A percentile compares a stretch with the other conserved stretches of the same genome.
Evolutionary conservation across 2,113 vertebrate species (phyloP).

Genomic region (Entomyzon cyanotis): DNA sequence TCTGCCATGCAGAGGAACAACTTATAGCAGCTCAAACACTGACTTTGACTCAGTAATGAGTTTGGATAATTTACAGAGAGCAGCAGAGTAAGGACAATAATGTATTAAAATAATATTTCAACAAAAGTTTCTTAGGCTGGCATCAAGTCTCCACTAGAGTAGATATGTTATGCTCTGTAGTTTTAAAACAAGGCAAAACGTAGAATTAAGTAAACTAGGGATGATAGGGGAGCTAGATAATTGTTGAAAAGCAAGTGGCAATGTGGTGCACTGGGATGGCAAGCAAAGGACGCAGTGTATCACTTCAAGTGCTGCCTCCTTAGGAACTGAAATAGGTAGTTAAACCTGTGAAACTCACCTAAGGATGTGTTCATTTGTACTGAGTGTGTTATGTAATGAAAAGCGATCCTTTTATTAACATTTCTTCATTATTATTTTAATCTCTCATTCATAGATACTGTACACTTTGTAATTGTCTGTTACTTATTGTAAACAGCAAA

Average conservation of each 20-base stretch:
- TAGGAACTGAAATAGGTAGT: background rate
- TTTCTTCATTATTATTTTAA: background rate
- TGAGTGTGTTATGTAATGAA: background rate
- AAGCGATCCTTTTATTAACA: background rate
- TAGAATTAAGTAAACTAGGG: background rate
- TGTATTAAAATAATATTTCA: background rate
- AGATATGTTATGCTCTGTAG: background rate
- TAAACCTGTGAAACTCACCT: background rate
- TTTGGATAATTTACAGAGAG: background rate
- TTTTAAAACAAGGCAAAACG: background rate
- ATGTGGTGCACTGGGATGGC: background rate
- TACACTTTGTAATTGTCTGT: background rate
- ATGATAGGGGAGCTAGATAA: background rate
- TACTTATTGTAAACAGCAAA: background rate
- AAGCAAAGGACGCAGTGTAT: background rate
- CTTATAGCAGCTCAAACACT: background rate
- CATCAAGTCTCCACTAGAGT: background rate
- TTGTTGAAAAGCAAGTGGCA: background rate
- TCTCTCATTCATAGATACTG: background rate
- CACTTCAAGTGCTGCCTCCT: background rate
- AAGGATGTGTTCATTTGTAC: background rate
- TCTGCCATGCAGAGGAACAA: background rate
- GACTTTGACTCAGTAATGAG: background rate
- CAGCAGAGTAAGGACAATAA: background rate
- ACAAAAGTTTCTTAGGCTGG: background rate